Base-by-base conservation (phyloP, 1,140 invertebrate genomes). In the Drosophila pseudoobscura region DNA sequence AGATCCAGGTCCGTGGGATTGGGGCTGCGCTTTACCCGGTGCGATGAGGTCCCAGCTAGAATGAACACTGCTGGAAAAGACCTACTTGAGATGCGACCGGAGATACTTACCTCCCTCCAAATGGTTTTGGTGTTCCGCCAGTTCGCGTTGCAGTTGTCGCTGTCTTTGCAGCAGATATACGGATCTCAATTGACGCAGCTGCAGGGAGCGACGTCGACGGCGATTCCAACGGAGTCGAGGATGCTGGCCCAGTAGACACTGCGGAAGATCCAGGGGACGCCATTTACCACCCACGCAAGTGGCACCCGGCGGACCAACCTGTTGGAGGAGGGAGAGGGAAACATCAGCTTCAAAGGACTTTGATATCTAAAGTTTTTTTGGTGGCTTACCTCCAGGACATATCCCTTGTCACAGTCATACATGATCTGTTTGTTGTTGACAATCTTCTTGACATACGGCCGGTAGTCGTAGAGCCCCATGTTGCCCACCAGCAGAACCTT, bases 381-480 rank as follows among this genome's bases (percentile, higher is more conserved):
- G 2, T 24, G 9, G 8, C 20, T 31, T 73, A 96, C 95, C 17
- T 94, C 94, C 5, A 98, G 85, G 1, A 96, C 95, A 82, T 96
- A 98, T 0, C 97, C 97, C 87, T 97, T 97, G 66, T 98, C 95
- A 91, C 98, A 99, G 76, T 98, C 97, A 91, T 98, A 99, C 95
- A 98, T 97, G 29, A 99, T 99, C 91, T 99, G 97, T 74, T 98
- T 97, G 87, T 99, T 98, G 91, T 98, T 98, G 0, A 94, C 94
- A n/a, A 95, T 94, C 93, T 97, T 98, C 80, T 95, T 95, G 0
- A 99, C 98, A 89, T 99, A 99, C 0, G 97, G 96, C n/a, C 97
- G 92, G 90, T 99, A 99, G 91, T 99, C 98, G 91, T 99, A 99
- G 35, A 98, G 94, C 0, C 98, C 98, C 97, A 99, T 99, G 84